These are phyloP conservation scores for Cantharis rufa DNA, from an alignment of 2,888 invertebrate species.

Conservation along the genomic window DNA sequence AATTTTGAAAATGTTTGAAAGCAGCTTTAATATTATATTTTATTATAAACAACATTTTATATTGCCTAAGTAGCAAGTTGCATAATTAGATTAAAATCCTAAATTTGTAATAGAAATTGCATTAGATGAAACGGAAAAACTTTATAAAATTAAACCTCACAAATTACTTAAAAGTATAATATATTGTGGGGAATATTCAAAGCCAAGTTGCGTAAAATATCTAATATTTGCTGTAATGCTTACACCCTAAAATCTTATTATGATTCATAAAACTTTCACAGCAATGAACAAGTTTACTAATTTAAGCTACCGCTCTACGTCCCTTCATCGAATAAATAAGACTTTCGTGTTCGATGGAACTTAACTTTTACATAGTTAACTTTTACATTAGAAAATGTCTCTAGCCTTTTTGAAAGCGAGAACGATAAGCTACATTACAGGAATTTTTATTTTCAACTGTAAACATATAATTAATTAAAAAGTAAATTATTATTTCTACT, in stretches of 20 bases:
- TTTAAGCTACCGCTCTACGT: constrained; percentile 13
- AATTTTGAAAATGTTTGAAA: neutral
- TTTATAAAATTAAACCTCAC: neutral
- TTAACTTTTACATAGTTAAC: constrained; percentile 2
- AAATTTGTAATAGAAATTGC: neutral
- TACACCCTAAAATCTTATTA: constrained; percentile 25
- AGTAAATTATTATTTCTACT: neutral
- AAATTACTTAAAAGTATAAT: neutral
- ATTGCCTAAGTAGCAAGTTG: neutral
- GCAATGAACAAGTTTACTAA: constrained; percentile 26
- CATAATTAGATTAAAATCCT: neutral
- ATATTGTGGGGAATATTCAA: neutral
- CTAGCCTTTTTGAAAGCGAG: neutral
- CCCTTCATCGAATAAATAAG: constrained; percentile 11
- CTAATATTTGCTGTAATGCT: constrained; percentile 26
- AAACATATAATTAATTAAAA: neutral
- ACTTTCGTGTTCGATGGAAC: constrained; percentile 2
- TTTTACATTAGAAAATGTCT: constrained; percentile 2
- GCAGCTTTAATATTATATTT: neutral
- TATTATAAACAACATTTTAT: neutral
- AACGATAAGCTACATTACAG: neutral
- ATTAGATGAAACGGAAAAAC: neutral
- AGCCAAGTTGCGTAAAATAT: constrained; percentile 13
- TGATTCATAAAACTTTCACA: constrained; percentile 25
- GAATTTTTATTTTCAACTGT: neutral